Percentiles rank a stretch among this genome's conserved stretches.
Evolutionary conservation across 2,888 invertebrate genomes (phyloP).

Genomic region (Bursaphelenchus okinawaensis): DNA sequence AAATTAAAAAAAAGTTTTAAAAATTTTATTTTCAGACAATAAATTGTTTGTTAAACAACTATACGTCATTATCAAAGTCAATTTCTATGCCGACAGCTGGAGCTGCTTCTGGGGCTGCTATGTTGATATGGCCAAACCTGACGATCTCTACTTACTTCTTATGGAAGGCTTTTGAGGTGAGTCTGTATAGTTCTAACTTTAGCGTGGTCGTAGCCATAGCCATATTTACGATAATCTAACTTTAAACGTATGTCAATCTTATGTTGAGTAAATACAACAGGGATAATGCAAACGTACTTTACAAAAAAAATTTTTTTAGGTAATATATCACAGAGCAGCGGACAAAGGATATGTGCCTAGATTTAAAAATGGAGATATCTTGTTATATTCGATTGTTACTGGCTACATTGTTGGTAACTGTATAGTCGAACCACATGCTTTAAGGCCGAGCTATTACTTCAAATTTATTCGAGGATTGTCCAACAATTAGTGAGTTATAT

Average conservation of each 20-base stretch:
- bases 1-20: neutral
- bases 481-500: slow-evolving; percentile 62
- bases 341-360: slow-evolving; percentile 67
- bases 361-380: slow-evolving; percentile 68
- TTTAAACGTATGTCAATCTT: too few relatives aligned
- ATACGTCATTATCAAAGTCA: slow-evolving; percentile 60
- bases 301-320: slow-evolving; percentile 62
- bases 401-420: slow-evolving; percentile 60
- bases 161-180: slow-evolving; percentile 78
- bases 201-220: too few relatives aligned
- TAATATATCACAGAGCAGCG: slow-evolving; percentile 69
- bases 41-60: slow-evolving; percentile 67
- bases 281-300: too few relatives aligned
- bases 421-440: slow-evolving; percentile 72
- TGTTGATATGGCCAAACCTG: slow-evolving; percentile 71
- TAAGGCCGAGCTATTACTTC: slow-evolving; percentile 73
- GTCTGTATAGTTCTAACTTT: neutral
- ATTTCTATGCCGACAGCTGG: slow-evolving; percentile 43
- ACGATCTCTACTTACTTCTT: slow-evolving; percentile 74
- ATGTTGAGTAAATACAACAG: too few relatives aligned
- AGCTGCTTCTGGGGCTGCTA: slow-evolving; percentile 35
- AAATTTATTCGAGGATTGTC: slow-evolving; percentile 73
- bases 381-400: slow-evolving; percentile 68
- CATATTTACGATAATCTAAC: too few relatives aligned
- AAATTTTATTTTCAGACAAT: slow-evolving; percentile 62